Conservation (phyloP, 2,797 vertebrate genomes). For the Odontamblyopus lacepedii region DNA sequence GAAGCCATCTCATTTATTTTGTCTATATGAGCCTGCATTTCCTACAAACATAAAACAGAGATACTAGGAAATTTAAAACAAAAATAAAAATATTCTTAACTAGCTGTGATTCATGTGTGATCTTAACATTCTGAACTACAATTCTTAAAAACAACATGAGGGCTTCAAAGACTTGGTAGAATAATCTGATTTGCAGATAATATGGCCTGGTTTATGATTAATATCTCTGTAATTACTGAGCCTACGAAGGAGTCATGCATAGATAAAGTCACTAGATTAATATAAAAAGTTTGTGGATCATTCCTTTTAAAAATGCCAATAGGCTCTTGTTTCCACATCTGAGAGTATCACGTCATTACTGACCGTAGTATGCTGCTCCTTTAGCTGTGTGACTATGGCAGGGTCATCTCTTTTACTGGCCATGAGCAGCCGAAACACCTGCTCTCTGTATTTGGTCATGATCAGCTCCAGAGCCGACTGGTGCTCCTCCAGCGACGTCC, state of each 20-base stretch:
- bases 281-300: no score
- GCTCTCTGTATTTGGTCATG: slow-evolving; percentile 99
- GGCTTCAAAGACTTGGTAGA: no score
- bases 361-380: slow-evolving; percentile 96
- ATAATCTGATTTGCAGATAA: no score
- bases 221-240: neutral
- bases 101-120: no score
- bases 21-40: slow-evolving; percentile 93
- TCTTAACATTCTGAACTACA: no score
- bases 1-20: slow-evolving; percentile 98
- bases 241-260: no score
- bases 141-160: no score
- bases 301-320: no score
- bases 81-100: no score
- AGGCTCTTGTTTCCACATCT: no score
- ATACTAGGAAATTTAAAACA: neutral
- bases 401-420: slow-evolving; percentile 96
- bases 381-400: slow-evolving; percentile 88
- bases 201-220: no score
- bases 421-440: slow-evolving; percentile 95
- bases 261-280: no score
- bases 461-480: slow-evolving; percentile 97
- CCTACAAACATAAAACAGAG: slow-evolving; percentile 68
- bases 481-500: slow-evolving; percentile 94
- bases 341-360: slow-evolving; percentile 8